Conservation (phyloP, 2,888 invertebrate genomes). For the Neoaliturus tenellus region DNA sequence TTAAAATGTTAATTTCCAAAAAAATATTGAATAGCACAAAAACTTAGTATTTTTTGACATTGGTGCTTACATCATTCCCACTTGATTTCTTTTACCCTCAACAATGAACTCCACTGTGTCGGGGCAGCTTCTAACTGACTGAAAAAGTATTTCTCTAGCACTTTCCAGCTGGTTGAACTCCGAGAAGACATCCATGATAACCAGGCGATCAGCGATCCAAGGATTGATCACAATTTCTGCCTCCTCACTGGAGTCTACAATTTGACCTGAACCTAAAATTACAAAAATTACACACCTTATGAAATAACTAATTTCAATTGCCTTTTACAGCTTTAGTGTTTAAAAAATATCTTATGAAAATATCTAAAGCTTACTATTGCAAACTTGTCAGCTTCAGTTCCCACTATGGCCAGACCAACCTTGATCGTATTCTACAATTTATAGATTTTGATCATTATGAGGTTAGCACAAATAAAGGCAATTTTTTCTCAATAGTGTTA, state of each 20-base stretch:
- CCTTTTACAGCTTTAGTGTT: not conserved
- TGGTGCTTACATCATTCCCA: not conserved
- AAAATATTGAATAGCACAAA: not conserved
- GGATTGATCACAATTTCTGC: not conserved
- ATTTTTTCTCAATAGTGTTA: too few species aligned
- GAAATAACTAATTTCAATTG: not conserved
- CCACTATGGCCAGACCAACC: too few species aligned
- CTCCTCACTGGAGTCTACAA: not conserved
- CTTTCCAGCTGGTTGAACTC: not conserved
- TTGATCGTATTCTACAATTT: too few species aligned
- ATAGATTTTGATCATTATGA: too few species aligned
- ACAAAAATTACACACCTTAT: not conserved
- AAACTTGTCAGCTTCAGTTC: too few species aligned
- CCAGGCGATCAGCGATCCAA: constrained; percentile 12
- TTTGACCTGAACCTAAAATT: not conserved
- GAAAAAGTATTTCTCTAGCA: not conserved
- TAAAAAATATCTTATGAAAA: too few species aligned
- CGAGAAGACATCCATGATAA: not conserved
- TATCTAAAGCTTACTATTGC: too few species aligned
- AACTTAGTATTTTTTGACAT: too few species aligned
- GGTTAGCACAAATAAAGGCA: too few species aligned
- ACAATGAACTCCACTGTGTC: constrained; percentile 8
- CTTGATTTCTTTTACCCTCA: not conserved
- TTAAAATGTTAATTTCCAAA: not conserved
- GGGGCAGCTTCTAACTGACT: not conserved